Conservation (phyloP, 2,113 vertebrate species). For the Psephotus haematonotus region DNA sequence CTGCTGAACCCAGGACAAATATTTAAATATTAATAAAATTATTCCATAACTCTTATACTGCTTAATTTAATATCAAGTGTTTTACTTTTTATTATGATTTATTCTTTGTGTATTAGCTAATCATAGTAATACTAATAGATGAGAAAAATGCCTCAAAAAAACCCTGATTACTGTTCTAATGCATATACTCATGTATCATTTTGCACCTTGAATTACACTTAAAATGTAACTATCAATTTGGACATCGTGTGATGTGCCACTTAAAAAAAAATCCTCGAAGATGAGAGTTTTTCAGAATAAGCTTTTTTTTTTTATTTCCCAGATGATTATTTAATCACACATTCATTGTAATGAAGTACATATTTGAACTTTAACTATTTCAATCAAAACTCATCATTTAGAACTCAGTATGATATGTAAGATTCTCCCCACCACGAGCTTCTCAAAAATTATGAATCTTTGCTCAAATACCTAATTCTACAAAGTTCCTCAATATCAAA, state of each 20-base stretch:
- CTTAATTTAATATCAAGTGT: background rate
- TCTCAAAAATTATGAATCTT: background rate
- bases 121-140: background rate
- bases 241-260: accelerated
- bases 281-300: accelerated
- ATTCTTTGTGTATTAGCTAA: background rate
- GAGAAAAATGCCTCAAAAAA: background rate
- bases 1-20: background rate
- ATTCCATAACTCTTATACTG: background rate
- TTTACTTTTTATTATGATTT: background rate
- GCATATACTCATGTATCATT: background rate
- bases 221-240: background rate
- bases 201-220: background rate
- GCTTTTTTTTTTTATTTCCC: background rate
- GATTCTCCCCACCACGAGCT: background rate
- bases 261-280: background rate
- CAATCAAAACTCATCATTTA: background rate
- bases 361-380: background rate
- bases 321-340: background rate
- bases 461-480: background rate
- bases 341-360: background rate
- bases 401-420: background rate
- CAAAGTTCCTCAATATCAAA: background rate
- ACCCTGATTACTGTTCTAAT: background rate
- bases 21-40: background rate